These are phyloP conservation scores for Chrysolina oricalcia DNA, from an alignment of 2,888 invertebrate genomes.

Conservation along the genomic window DNA sequence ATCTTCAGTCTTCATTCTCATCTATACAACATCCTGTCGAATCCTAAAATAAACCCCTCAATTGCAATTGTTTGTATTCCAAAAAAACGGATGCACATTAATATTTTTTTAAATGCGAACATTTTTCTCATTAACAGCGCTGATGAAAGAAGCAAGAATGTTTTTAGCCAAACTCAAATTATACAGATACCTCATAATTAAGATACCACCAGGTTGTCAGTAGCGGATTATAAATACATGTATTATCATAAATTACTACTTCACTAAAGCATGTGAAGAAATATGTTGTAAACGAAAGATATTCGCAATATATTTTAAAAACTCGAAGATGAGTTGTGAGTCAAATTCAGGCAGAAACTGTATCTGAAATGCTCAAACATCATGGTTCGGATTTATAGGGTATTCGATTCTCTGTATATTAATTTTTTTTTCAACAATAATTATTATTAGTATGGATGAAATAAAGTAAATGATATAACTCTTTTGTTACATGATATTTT, in stretches of 20 bases:
- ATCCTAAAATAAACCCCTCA: not conserved
- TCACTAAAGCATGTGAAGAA: slow-evolving; percentile 18
- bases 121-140: slow-evolving; percentile 25
- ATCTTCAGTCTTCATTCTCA: slow-evolving; percentile 3
- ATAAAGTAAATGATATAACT: too few relatives aligned
- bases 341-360: not conserved
- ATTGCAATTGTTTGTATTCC: slow-evolving; percentile 35
- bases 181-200: slow-evolving; percentile 36
- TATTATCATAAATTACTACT: slow-evolving; percentile 35
- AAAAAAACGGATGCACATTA: slow-evolving; percentile 40
- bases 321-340: not conserved
- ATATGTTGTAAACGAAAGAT: slow-evolving; percentile 9
- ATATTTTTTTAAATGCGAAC: not conserved
- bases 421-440: too few relatives aligned
- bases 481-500: too few relatives aligned
- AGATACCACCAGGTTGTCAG: slow-evolving; percentile 34
- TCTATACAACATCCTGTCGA: slow-evolving; percentile 20
- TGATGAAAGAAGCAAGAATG: slow-evolving; percentile 26
- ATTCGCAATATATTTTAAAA: not conserved
- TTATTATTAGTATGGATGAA: too few relatives aligned
- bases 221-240: slow-evolving; percentile 30
- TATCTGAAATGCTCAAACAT: too few relatives aligned
- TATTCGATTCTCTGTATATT: too few relatives aligned
- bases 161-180: slow-evolving; percentile 34
- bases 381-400: too few relatives aligned